Evolutionary conservation across 1,140 invertebrate species (phyloP).

Genomic region (Trichoplusia ni): DNA sequence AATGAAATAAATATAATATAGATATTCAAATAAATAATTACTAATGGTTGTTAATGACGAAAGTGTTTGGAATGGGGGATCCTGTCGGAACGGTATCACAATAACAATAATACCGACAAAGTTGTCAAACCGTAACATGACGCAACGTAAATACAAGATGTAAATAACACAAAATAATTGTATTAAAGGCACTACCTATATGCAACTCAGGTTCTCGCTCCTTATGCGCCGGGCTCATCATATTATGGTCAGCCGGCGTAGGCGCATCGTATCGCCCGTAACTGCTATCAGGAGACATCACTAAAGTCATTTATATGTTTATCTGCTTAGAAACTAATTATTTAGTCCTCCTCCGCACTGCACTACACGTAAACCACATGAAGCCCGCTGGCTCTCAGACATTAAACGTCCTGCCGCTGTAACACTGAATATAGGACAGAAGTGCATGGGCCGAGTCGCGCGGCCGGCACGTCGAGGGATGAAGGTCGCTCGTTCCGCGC

Average conservation of each 20-base stretch:
- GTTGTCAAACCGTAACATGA: neutral
- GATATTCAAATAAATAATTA: no score
- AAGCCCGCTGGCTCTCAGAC: conserved; percentile 51
- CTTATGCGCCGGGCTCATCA: conserved; percentile 72
- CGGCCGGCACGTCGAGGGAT: conserved; percentile 69
- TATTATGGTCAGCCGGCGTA: conserved; percentile 56
- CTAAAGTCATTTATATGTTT: conserved; percentile 66
- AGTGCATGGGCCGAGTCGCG: conserved; percentile 64
- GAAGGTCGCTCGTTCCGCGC: conserved; percentile 72
- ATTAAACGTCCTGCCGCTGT: conserved; percentile 56
- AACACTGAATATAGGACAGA: conserved; percentile 65
- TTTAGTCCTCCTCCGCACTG: conserved; percentile 63
- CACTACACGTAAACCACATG: conserved; percentile 74
- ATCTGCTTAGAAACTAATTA: conserved; percentile 57
- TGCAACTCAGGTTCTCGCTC: conserved; percentile 79
- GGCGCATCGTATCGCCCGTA: conserved; percentile 77
- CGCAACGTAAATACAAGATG: conserved; percentile 40
- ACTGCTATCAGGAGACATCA: conserved; percentile 81
- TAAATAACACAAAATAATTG: conserved; percentile 16
- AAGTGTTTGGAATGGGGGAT: no score
- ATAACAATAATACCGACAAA: neutral
- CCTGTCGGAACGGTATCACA: conserved; percentile 1
- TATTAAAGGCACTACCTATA: conserved; percentile 65
- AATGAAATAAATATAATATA: no score
- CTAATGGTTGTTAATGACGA: no score